A percentile compares a stretch with the other conserved stretches of the same genome.
These are phyloP conservation scores for Drosophila neotestacea DNA, from an alignment of 2,888 invertebrate genomes.

Conservation along the genomic window DNA sequence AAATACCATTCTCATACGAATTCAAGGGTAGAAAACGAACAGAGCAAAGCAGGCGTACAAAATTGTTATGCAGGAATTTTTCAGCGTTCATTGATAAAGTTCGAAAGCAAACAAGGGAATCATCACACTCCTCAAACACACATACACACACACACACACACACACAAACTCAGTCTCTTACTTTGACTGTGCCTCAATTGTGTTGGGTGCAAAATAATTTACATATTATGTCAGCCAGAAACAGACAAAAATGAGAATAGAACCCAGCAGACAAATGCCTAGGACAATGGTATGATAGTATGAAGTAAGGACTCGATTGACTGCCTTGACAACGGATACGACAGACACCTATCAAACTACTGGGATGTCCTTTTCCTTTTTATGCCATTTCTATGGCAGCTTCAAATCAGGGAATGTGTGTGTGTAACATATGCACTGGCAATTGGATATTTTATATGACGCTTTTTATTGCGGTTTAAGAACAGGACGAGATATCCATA, in stretches of 20 bases:
- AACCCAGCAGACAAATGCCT: conserved; percentile 10
- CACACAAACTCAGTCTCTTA: not conserved
- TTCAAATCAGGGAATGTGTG: conserved; percentile 17
- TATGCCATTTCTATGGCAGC: conserved; percentile 21
- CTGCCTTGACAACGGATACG: conserved; percentile 19
- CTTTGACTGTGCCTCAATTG: conserved; percentile 25
- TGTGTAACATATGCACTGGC: conserved; percentile 40
- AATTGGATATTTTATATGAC: conserved; percentile 47
- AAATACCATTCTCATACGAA: not conserved
- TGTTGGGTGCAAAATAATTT: conserved; percentile 66
- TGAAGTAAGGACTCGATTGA: conserved; percentile 26
- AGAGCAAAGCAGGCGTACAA: conserved; percentile 14
- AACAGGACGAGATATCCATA: not conserved
- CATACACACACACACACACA: not conserved
- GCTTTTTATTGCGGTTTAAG: conserved; percentile 41
- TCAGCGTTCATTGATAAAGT: conserved; percentile 69
- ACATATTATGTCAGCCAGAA: conserved; percentile 59
- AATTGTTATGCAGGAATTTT: conserved; percentile 66
- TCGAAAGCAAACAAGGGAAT: conserved; percentile 53
- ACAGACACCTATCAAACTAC: conserved; percentile 51
- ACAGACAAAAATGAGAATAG: conserved; percentile 12
- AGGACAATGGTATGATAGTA: conserved; percentile 4
- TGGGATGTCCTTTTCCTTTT: conserved; percentile 25
- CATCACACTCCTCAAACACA: conserved; percentile 19
- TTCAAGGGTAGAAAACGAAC: conserved; percentile 10